Percentiles rank a stretch among this genome's conserved stretches.
phyloP scores from a whole-genome alignment of 2,797 vertebrate genomes.

The Graptemys geographica region DNA sequence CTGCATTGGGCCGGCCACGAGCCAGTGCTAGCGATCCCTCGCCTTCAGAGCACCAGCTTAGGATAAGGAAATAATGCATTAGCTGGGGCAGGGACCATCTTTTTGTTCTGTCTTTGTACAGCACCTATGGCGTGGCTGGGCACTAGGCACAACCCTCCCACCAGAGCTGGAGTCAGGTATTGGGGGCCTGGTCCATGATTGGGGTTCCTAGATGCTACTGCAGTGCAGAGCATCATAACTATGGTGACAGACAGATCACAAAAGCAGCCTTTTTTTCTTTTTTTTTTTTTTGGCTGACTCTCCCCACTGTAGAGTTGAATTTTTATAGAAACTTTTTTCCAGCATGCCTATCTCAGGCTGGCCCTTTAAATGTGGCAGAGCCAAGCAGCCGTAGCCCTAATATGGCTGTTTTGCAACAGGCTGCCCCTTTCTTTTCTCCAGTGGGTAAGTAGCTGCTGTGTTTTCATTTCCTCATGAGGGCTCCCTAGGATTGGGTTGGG shows the following conservation, averaged over 20 bases:
- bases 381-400: no score
- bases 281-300: background rate
- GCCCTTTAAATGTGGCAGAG: background rate
- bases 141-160: background rate
- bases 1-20: background rate
- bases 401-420: background rate
- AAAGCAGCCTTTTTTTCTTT: background rate
- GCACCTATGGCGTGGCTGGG: rapidly evolving
- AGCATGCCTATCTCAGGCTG: background rate
- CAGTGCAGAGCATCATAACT: rapidly evolving
- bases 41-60: background rate
- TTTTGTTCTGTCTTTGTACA: background rate
- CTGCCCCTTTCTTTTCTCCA: background rate
- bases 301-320: no score
- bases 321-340: background rate
- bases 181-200: background rate
- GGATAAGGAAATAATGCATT: background rate
- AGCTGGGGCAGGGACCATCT: background rate
- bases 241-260: rapidly evolving
- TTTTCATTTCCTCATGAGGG: background rate
- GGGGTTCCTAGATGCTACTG: background rate
- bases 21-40: background rate
- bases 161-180: background rate
- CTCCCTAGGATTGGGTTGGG: background rate
- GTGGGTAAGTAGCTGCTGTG: background rate